Conservation (phyloP, 1,140 invertebrate species). For the Pteromalus puparum region DNA sequence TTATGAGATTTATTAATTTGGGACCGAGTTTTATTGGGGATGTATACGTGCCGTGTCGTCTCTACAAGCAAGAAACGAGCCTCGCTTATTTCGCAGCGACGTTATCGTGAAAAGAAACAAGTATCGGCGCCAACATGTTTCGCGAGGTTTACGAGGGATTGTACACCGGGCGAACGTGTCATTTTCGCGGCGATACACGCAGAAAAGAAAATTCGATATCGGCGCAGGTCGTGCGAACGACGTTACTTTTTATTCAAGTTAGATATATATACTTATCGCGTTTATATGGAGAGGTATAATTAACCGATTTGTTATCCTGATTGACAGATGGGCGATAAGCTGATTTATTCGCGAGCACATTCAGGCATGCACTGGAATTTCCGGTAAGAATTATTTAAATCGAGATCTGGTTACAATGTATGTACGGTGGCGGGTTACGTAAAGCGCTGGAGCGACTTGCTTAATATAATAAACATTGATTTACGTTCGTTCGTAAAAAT, state of each 20-base stretch:
- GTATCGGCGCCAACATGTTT: neutral
- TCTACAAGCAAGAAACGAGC: too few species aligned
- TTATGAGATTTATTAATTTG: neutral
- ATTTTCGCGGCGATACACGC: neutral
- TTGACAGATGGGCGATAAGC: neutral
- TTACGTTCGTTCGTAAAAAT: neutral
- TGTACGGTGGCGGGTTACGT: neutral
- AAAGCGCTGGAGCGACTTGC: neutral
- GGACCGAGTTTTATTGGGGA: too few species aligned
- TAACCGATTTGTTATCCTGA: neutral
- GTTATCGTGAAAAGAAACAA: too few species aligned
- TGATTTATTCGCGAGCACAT: neutral
- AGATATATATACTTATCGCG: neutral
- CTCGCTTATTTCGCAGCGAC: too few species aligned
- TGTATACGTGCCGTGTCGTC: too few species aligned
- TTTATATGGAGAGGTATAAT: neutral
- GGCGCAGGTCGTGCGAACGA: neutral
- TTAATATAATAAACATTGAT: slow-evolving; percentile 21
- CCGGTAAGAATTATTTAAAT: slow-evolving; percentile 19
- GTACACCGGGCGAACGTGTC: neutral
- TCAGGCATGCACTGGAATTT: slow-evolving; percentile 1
- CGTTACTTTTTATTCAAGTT: neutral
- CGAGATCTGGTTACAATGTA: neutral
- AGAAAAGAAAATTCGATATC: neutral
- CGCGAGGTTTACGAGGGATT: neutral